phyloP scores from a whole-genome alignment of 2,888 invertebrate genomes.

The Tipula vernalis region DNA sequence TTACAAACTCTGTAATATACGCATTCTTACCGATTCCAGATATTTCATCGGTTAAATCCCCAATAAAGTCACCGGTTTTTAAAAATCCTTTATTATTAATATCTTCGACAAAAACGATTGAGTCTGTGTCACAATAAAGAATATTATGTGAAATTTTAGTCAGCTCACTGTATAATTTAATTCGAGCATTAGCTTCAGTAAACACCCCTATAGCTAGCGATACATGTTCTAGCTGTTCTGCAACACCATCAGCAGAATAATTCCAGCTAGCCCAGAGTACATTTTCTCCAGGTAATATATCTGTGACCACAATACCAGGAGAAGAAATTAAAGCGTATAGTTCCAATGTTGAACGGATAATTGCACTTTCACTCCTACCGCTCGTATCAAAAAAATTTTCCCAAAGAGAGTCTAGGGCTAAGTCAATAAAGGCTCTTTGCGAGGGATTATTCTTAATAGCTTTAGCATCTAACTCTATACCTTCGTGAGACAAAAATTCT shows the following conservation, averaged over 20 bases:
- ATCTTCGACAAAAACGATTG: not conserved
- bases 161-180: not conserved
- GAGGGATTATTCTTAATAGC: too few species aligned
- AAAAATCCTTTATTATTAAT: not conserved
- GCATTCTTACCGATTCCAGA: not conserved
- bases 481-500: too few species aligned
- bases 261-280: not conserved
- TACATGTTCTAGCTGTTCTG: not conserved
- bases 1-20: not conserved
- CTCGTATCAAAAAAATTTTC: too few species aligned
- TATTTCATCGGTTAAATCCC: not conserved
- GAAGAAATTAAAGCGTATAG: too few species aligned
- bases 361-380: too few species aligned
- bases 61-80: not conserved
- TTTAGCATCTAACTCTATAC: too few species aligned
- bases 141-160: not conserved
- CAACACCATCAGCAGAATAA: not conserved
- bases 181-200: not conserved
- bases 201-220: not conserved
- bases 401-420: too few species aligned
- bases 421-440: too few species aligned
- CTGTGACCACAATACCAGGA: not conserved
- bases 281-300: not conserved
- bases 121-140: not conserved
- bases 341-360: too few species aligned